phyloP scores from a whole-genome alignment of 2,797 vertebrate genomes.

The Coracias cyanogaster region DNA sequence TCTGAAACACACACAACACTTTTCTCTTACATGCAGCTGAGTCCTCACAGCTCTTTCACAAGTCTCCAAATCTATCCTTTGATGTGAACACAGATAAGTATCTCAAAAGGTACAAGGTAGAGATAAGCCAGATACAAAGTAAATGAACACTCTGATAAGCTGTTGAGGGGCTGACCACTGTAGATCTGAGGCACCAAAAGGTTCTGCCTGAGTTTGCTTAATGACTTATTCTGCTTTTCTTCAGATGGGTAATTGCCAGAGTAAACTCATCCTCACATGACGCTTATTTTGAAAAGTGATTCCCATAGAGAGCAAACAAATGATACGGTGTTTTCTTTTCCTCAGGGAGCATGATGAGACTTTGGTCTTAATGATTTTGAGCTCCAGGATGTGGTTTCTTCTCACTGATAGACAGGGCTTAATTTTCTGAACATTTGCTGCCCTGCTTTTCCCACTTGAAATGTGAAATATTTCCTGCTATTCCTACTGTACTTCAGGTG shows the following conservation, averaged over 20 bases:
- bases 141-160: not conserved
- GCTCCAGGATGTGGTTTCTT: slow-evolving; percentile 34
- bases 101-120: not conserved
- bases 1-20: not conserved
- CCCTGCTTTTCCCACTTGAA: slow-evolving; percentile 49
- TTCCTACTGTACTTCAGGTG: not conserved
- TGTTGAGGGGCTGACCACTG: not conserved
- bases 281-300: slow-evolving; percentile 14
- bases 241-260: not conserved
- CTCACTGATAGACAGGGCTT: not conserved
- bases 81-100: not conserved
- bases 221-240: slow-evolving; percentile 14
- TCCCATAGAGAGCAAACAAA: slow-evolving; percentile 38
- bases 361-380: not conserved
- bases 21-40: not conserved
- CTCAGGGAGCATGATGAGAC: not conserved
- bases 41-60: not conserved
- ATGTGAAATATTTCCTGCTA: not conserved
- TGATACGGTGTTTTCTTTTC: not conserved
- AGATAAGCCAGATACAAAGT: not conserved
- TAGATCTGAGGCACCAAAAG: not conserved
- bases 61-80: not conserved
- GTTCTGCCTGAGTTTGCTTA: not conserved
- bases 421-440: slow-evolving; percentile 24
- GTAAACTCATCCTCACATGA: slow-evolving; percentile 20